Base-by-base conservation (phyloP, 2,113 vertebrate species). In the Syrmaticus mikado region DNA sequence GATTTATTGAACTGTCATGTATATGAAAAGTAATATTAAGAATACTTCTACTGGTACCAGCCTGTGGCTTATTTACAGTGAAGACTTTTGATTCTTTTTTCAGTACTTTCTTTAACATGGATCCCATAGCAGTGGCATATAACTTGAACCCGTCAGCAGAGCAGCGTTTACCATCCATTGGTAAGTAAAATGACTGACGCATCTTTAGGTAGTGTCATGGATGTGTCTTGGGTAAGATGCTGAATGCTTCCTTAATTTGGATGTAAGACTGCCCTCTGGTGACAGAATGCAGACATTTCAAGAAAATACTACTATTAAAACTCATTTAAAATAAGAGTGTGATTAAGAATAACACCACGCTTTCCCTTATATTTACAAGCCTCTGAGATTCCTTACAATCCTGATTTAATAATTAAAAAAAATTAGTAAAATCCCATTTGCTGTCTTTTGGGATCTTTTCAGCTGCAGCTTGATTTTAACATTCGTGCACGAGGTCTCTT, bases 51-150 rank as follows among this genome's bases (percentile, higher is more conserved):
- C 4, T 2, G 55, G 30, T n/a, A 10, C 43, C 4, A 2, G 10
- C 28, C 36, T 28, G 32, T 32, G n/a, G 86, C 79, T 72, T 24
- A 45, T 48, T 93, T 84, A 93, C 57, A 52, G 30, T 2, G 2
- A 94, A 71, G 27, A 9, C 12, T 74, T 41, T 30, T 61, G 65
- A 45, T 61, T 50, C 53, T 68, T 95, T 81, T 86, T 95, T 36
- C 94, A 99, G 99, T 72, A 95, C 98, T 94, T 99, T 98, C 97
- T 98, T 99, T 94, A 98, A 89, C 32, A 96, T 99, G 77, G 98
- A 98, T 43, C 91, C 98, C 5, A 80, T 98, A 89, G 89, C 97
- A 68, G 95, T 98, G 97, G 97, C 98, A 71, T 98, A 97, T 76
- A 97, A 96, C 72, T 96, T 98, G 95, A 97, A 96, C 77, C 40